phyloP scores from a whole-genome alignment of 2,797 vertebrate genomes.

The Coccyzus lansbergi region DNA sequence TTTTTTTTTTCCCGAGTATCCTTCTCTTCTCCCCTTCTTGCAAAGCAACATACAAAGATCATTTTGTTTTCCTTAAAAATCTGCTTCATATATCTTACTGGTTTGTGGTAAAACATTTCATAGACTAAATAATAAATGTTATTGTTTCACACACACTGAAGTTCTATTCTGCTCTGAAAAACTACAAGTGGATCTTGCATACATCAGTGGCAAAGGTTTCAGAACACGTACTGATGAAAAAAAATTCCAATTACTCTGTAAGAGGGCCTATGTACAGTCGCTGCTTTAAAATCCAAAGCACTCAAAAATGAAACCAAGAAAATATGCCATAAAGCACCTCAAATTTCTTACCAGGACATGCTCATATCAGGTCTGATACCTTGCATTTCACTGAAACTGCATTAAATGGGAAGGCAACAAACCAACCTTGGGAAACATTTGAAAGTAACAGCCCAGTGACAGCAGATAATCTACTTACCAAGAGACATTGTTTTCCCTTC shows the following conservation, averaged over 20 bases:
- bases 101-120: background rate
- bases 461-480: slow-evolving; percentile 77
- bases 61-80: slow-evolving; percentile 21
- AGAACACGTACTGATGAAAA: background rate
- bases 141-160: background rate
- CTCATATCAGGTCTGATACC: background rate
- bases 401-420: slow-evolving; percentile 36
- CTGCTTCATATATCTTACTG: background rate
- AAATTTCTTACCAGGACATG: background rate
- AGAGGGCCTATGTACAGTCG: slow-evolving; percentile 48
- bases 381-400: slow-evolving; percentile 11
- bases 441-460: slow-evolving; percentile 35
- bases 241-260: background rate
- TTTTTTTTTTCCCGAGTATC: slow-evolving; percentile 8
- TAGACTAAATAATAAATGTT: background rate
- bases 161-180: background rate
- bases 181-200: background rate
- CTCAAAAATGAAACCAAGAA: slow-evolving; percentile 25
- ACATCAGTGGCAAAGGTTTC: background rate
- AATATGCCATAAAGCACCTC: background rate
- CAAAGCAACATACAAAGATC: background rate
- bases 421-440: background rate
- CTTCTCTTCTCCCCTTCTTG: background rate
- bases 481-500: slow-evolving; percentile 1
- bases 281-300: slow-evolving; percentile 13